A percentile compares a stretch with the other conserved stretches of the same genome.
Evolutionary conservation across 2,888 invertebrate genomes (phyloP).

Genomic region (Ptychoptera albimana): DNA sequence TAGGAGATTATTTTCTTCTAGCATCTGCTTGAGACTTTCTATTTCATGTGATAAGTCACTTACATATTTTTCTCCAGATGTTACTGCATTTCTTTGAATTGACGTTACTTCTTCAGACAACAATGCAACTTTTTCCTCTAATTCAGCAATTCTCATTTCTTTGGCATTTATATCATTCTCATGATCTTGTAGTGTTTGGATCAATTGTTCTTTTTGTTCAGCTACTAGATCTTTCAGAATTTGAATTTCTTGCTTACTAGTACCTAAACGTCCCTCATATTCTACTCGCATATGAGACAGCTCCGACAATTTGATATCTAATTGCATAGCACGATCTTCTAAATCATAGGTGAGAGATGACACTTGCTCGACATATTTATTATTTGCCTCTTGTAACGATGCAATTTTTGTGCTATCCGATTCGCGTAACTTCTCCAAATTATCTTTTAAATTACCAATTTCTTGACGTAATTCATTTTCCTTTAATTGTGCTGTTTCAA

Average conservation of each 20-base stretch:
- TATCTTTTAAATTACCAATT: too few relatives aligned
- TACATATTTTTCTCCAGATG: constrained; percentile 15
- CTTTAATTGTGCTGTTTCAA: constrained; percentile 12
- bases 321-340: background rate
- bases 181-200: constrained; percentile 23
- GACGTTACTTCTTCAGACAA: constrained; percentile 32
- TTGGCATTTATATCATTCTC: constrained; percentile 18
- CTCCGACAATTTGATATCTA: background rate
- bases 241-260: constrained; percentile 23
- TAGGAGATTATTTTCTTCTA: constrained; percentile 35
- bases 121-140: constrained; percentile 24
- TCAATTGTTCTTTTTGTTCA: constrained; percentile 29
- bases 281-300: constrained; percentile 5
- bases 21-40: constrained; percentile 15
- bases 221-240: constrained; percentile 24
- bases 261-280: constrained; percentile 9
- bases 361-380: background rate
- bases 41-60: constrained; percentile 17
- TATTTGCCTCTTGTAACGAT: too few relatives aligned
- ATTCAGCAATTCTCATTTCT: constrained; percentile 19
- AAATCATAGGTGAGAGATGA: background rate
- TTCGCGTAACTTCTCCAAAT: too few relatives aligned
- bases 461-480: too few relatives aligned
- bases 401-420: too few relatives aligned
- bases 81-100: constrained; percentile 31